Conservation (phyloP, 2,888 invertebrate species). For the Hemithea aestivaria region DNA sequence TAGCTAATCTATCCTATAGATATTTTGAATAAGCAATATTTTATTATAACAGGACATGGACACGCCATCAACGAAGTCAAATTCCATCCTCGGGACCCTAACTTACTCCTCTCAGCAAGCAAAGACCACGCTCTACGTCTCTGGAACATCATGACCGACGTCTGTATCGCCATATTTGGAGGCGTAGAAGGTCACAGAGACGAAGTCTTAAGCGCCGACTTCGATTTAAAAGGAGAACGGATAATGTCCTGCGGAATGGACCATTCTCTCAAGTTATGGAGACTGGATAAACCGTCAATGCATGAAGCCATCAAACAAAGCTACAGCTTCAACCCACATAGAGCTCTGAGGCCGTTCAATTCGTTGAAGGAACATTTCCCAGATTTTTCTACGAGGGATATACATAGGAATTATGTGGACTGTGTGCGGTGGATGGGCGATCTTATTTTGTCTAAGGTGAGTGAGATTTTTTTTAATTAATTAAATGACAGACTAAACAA, state of each 20-base stretch:
- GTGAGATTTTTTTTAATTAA: background rate
- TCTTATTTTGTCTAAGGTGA: constrained; percentile 93
- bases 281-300: constrained; percentile 91
- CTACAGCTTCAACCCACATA: constrained; percentile 87
- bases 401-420: constrained; percentile 99
- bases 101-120: constrained; percentile 93
- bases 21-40: too few species aligned
- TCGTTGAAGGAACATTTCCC: constrained; percentile 96
- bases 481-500: too few species aligned
- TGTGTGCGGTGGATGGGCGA: constrained; percentile 98
- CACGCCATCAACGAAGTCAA: constrained; percentile 83
- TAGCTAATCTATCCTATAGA: too few species aligned
- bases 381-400: constrained; percentile 96
- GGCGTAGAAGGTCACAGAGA: constrained; percentile 98
- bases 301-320: constrained; percentile 91
- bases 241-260: constrained; percentile 99
- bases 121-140: constrained; percentile 93
- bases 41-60: constrained; percentile 78
- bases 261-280: constrained; percentile 97
- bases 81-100: constrained; percentile 94
- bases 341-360: constrained; percentile 90
- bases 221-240: constrained; percentile 89
- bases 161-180: constrained; percentile 97
- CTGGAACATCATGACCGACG: constrained; percentile 97
- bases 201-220: constrained; percentile 84